Evolutionary conservation across 64 coral and sea anemone genomes (phyloP).

Genomic region (Montipora cactus): DNA sequence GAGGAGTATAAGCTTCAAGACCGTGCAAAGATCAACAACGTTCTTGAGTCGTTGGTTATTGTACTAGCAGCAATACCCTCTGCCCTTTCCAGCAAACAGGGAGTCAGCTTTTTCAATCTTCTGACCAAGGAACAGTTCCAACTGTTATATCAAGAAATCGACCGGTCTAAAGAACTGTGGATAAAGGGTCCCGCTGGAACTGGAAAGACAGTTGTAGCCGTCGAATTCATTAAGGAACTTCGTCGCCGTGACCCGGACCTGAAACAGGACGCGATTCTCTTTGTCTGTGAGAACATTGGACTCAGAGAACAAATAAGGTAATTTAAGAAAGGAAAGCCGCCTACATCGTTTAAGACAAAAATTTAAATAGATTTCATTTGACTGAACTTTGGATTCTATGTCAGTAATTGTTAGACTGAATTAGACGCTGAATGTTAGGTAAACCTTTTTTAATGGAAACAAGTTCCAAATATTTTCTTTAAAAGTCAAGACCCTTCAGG

Average conservation of each 20-base stretch:
- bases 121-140: conserved; percentile 29
- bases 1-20: neutral
- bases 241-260: neutral
- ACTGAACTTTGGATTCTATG: too few relatives aligned
- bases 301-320: conserved; percentile 20
- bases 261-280: neutral
- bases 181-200: conserved; percentile 34
- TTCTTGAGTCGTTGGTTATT: conserved; percentile 16
- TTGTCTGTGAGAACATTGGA: conserved; percentile 40
- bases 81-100: neutral
- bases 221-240: conserved; percentile 29
- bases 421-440: too few relatives aligned
- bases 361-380: too few relatives aligned
- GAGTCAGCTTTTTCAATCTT: conserved; percentile 34
- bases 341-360: too few relatives aligned
- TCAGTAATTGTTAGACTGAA: too few relatives aligned
- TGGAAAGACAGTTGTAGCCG: conserved; percentile 36
- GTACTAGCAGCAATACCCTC: conserved; percentile 24
- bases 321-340: too few relatives aligned
- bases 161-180: neutral
- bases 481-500: too few relatives aligned
- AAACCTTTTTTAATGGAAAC: too few relatives aligned
- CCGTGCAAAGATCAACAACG: neutral
- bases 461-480: too few relatives aligned
- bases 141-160: neutral